Evolutionary conservation across 2,888 invertebrate species (phyloP).

Genomic region (Orchestes rusci): DNA sequence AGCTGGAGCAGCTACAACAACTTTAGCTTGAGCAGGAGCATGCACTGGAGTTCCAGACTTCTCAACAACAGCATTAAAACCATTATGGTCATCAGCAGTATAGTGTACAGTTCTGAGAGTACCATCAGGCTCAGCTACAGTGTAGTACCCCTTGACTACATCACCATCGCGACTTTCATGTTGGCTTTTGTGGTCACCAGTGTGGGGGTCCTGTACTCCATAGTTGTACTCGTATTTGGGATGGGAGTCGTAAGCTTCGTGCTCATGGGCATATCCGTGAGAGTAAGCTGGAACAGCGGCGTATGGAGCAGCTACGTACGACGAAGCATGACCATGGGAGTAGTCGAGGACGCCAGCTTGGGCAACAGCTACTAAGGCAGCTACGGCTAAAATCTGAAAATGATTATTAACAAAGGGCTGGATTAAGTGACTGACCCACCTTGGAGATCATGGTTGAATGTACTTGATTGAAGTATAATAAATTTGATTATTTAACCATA

Average conservation of each 20-base stretch:
- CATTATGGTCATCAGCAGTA: conserved; percentile 39
- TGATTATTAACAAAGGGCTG: background rate
- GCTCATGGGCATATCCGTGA: conserved; percentile 11
- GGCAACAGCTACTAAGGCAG: conserved; percentile 20
- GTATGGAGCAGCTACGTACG: conserved; percentile 15
- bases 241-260: conserved; percentile 38
- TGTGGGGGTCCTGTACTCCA: conserved; percentile 54
- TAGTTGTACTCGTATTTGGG: conserved; percentile 53
- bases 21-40: conserved; percentile 21
- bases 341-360: conserved; percentile 19
- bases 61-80: conserved; percentile 42
- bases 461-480: too few relatives aligned
- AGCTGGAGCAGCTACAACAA: conserved; percentile 12
- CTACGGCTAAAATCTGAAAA: conserved; percentile 24
- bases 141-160: conserved; percentile 47
- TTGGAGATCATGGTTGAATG: background rate
- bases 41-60: conserved; percentile 50
- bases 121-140: conserved; percentile 36
- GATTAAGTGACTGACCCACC: background rate
- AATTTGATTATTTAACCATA: too few relatives aligned
- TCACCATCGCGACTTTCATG: conserved; percentile 52
- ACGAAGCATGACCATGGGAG: conserved; percentile 26
- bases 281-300: conserved; percentile 28
- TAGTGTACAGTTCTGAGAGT: conserved; percentile 48
- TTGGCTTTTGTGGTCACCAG: conserved; percentile 45